Evolutionary conservation across 1,140 invertebrate genomes (phyloP).

Genomic region (Drosophila dunni): DNA sequence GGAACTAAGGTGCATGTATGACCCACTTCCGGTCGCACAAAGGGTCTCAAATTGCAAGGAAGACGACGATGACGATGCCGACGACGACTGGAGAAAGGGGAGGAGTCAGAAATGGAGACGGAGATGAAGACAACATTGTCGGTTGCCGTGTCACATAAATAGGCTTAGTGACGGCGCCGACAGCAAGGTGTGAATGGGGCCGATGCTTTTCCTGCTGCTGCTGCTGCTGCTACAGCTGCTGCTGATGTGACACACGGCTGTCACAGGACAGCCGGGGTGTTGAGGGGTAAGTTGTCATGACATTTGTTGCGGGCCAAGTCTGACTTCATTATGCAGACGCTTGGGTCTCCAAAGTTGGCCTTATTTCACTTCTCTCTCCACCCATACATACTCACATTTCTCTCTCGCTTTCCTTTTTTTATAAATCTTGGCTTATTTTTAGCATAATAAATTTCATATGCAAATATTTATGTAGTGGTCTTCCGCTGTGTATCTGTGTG

Average conservation of each 20-base stretch:
- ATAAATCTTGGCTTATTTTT: conserved; percentile 82
- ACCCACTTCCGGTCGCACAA: conserved; percentile 77
- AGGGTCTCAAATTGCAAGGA: conserved; percentile 61
- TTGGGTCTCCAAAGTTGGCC: conserved; percentile 63
- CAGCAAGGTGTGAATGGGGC: conserved; percentile 63
- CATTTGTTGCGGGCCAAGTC: conserved; percentile 61
- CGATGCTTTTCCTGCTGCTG: conserved; percentile 14
- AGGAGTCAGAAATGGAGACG: background rate
- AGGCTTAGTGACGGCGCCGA: conserved; percentile 48
- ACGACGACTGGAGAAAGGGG: background rate
- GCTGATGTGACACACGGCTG: conserved; percentile 7
- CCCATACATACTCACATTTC: background rate
- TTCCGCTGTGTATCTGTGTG: conserved; percentile 18
- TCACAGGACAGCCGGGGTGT: background rate
- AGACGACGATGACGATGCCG: conserved; percentile 16
- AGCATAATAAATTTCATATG: conserved; percentile 81
- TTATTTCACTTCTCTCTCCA: conserved; percentile 48
- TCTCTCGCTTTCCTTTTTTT: conserved; percentile 17
- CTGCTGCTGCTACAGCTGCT: background rate
- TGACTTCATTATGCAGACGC: conserved; percentile 69
- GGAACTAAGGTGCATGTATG: conserved; percentile 63
- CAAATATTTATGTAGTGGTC: conserved; percentile 70
- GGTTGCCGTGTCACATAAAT: conserved; percentile 58
- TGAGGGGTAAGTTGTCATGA: conserved; percentile 69
- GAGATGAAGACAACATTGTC: conserved; percentile 14